Base-by-base conservation (phyloP, 1,140 invertebrate species). In the Thaumetopoea pityocampa region DNA sequence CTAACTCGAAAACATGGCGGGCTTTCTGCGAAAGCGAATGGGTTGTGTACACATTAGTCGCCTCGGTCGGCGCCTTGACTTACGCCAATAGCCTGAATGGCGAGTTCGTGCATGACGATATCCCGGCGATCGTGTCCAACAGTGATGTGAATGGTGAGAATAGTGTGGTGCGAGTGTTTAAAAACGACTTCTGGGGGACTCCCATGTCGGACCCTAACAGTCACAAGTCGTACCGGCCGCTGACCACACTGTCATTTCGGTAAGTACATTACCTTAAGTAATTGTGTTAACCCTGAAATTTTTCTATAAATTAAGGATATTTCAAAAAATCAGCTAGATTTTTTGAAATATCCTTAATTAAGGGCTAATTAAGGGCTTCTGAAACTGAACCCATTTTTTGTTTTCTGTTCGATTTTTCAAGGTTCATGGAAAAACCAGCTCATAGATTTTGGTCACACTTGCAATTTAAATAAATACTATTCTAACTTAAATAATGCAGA, bases 131-230 rank as follows among this genome's bases (percentile, higher is more conserved):
- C 27, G 91, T 92, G 30, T 88, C 91, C 14, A 97, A 97, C 81
- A 91, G 90, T 65, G 95, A 97, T 70, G 92, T 97, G 8, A 82
- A 91, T 12, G 93, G 91, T 0, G 80, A 87, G 8, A 91, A 88
- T 16, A 87, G 91, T 1, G 60, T 94, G 42, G 76, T 67, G 26
- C 88, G 90, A 46, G 81, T 96, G 7, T 91, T 96, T 51, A 82
- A 88, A 49, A 92, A 97, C 73, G 95, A 97, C 71, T 97, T 97
- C 66, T 97, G 95, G 95, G 95, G 95, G 1, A 96, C 93, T 6
- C 92, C 94, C 5, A 95, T 97, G 93, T 87, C 89, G 23, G 93
- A 95, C 78, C 86, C 90, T 24, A 89, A 87, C 58, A 94, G 93
- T 61, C 94, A 96, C 78, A 95, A 95, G 81, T 94, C 92, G 10